Evolutionary conservation across 2,797 vertebrate species (phyloP).

Genomic region (Eremophila alpestris): DNA sequence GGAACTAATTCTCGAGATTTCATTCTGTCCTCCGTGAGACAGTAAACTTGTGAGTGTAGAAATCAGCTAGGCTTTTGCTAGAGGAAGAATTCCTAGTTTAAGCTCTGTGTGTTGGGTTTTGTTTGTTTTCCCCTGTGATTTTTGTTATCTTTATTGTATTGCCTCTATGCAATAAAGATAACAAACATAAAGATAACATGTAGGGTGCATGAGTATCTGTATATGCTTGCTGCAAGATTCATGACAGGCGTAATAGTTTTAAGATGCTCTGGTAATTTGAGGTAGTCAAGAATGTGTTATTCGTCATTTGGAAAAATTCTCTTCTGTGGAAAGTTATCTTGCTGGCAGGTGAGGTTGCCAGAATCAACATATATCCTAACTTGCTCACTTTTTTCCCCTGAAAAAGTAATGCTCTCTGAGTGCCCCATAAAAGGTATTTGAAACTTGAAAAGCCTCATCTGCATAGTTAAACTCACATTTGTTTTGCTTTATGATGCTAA

Average conservation of each 20-base stretch:
- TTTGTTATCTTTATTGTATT: background rate
- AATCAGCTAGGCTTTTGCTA: background rate
- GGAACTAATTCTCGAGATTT: background rate
- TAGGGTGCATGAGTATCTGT: no score
- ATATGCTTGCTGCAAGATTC: background rate
- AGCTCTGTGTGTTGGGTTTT: background rate
- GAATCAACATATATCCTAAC: background rate
- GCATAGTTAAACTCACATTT: background rate
- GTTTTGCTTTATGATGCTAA: background rate
- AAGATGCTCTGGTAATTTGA: background rate
- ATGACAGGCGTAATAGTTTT: background rate
- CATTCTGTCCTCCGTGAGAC: background rate
- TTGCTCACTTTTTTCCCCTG: background rate
- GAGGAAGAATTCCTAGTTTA: background rate
- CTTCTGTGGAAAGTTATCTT: background rate
- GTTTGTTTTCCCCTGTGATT: background rate
- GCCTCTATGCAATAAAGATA: background rate
- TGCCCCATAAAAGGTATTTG: background rate
- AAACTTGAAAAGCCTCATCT: background rate
- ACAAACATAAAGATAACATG: no score
- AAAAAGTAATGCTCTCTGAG: background rate
- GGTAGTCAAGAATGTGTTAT: background rate
- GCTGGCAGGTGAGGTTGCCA: background rate
- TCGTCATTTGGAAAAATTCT: background rate
- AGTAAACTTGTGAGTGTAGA: background rate